Evolutionary conservation across 2,797 vertebrate species (phyloP), one percentile per base, ranked within the genome.

Genomic region (Lacerta agilis): DNA sequence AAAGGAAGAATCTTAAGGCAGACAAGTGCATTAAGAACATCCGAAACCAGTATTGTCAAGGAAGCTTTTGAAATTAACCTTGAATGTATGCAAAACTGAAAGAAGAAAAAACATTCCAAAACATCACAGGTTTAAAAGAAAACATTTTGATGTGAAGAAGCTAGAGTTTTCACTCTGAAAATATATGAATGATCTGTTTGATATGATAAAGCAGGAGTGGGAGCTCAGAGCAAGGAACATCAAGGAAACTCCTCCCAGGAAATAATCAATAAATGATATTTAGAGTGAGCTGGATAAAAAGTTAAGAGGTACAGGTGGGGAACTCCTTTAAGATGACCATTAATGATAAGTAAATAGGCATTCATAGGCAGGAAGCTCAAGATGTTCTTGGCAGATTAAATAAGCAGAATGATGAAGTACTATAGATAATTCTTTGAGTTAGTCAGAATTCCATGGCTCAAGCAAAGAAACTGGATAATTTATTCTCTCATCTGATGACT

Each of bases 371-470:
- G 45, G 45, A 86, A 86, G 15, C 66, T 86, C 66, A 86, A 49
- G 33, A 58, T 58, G 64, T 86, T 78, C 38, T 79, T 86, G 61
- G 66, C 66, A 86, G 33, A 71, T 79, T 71, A 67, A 67, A 86
- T 49, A 71, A 79, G 66, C 43, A 79, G 33, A 79, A 79, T 71
- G 64, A 49, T 10, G 20, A 38, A 38, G n/a, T n/a, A 49, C 45
- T 55, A 55, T 15, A 55, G 49, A 55, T 55, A 55, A 25, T 83
- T 20, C 36, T 11, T 79, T 36, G 1, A 18, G 17, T 33, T 27
- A 29, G n/a, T 13, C 15, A 69, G 25, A 55, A 71, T 11, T 55
- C n/a, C 41, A 69, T 36, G 29, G 66, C 29, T 58, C 23, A 79
- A 86, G 33, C 29, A 71, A 86, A 3, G 67, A 86, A 72, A 86